Evolutionary conservation across 2,888 invertebrate species (phyloP), one percentile per base, ranked within the genome.

Genomic region (Acronicta psi): DNA sequence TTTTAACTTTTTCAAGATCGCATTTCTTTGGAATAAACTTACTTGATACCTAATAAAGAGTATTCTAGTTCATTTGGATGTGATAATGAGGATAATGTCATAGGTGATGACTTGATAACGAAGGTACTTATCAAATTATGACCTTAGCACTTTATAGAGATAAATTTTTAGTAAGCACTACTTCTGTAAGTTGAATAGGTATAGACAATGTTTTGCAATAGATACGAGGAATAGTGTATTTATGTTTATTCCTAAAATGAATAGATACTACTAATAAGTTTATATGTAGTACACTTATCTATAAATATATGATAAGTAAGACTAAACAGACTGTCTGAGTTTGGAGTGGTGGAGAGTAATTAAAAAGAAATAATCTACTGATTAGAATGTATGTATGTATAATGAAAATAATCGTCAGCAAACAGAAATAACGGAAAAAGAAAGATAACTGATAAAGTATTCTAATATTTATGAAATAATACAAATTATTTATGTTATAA

Each of bases 61-160:
- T 29, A 47, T 61, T 61, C 59, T 41, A 60, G 59, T 56, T 41
- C 5, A 34, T 41, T 51, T 34, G n/a, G n/a, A n/a, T n/a, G n/a
- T n/a, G n/a, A n/a, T 54, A 47, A 46, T 34, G 46, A 59, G 18
- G 38, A 20, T 31, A 25, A 61, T 59, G 74, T 74, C 74, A 69
- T 50, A 74, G 74, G 66, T 72, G 43, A 64, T 72, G 43, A 64
- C 13, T 13, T n/a, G 67, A 74, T 74, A 74, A n/a, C n/a, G n/a
- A n/a, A 49, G 42, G 41, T 47, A 51, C 16, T 47, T 42, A 11
- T 18, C 49, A 50, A 53, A 41, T 36, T 6, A 38, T 59, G 49
- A 70, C 63, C 63, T 49, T 37, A 53, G 56, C 41, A 49, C 58
- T 58, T 11, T 51, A 40, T 50, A 2, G 3, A 20, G 61, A 62